A percentile compares a stretch with the other conserved stretches of the same genome.
Evolutionary conservation across 2,797 vertebrate species (phyloP).

Genomic region (Rhinogobio ventralis): DNA sequence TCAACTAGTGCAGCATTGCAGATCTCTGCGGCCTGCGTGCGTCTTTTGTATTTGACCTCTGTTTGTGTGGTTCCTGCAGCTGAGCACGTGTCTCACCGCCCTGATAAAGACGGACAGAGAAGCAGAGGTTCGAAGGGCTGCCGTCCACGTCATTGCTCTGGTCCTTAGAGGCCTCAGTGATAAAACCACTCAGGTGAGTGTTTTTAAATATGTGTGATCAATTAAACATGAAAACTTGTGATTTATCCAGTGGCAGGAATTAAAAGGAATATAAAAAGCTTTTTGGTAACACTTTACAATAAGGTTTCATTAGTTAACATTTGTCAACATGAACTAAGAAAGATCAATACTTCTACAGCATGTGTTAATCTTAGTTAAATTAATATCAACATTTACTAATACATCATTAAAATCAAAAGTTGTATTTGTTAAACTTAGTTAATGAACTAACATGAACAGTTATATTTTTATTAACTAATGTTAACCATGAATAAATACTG

Average conservation of each 20-base stretch:
- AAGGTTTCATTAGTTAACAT: no score
- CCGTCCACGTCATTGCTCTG: slow-evolving; percentile 86
- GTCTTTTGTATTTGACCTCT: slow-evolving; percentile 15
- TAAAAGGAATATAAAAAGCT: not conserved
- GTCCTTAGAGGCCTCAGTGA: slow-evolving; percentile 89
- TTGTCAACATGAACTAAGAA: no score
- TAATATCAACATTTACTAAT: no score
- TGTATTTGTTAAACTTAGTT: no score
- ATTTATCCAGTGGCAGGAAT: not conserved
- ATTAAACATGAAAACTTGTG: not conserved
- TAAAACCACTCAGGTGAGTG: slow-evolving; percentile 85
- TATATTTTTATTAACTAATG: no score
- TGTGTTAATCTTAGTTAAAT: no score
- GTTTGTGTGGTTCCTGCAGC: slow-evolving; percentile 70
- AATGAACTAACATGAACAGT: no score
- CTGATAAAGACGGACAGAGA: slow-evolving; percentile 86
- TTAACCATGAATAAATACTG: no score
- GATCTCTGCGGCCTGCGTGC: not conserved
- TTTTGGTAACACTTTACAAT: no score
- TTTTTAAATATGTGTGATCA: not conserved
- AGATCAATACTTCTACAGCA: no score
- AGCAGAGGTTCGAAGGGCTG: slow-evolving; percentile 88
- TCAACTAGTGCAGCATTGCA: slow-evolving; percentile 37
- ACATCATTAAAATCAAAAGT: no score
- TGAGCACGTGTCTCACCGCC: slow-evolving; percentile 86